These are phyloP conservation scores for Sebastes taczanowskii DNA, from an alignment of 2,797 vertebrate species.

Conservation along the genomic window DNA sequence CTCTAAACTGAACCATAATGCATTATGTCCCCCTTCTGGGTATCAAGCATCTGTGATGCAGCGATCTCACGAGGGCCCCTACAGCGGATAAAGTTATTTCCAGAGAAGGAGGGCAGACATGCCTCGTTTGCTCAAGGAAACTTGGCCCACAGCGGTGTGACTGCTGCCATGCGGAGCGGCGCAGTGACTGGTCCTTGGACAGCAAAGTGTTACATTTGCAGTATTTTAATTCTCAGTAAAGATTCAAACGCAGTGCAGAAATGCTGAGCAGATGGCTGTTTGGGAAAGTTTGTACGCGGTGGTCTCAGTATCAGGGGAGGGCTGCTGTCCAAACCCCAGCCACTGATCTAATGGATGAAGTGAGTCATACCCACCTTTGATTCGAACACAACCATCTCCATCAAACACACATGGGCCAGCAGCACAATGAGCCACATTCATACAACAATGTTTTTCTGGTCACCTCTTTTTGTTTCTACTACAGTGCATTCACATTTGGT, in stretches of 20 bases:
- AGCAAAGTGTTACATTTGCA: slow-evolving; percentile 80
- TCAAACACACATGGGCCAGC: slow-evolving; percentile 71
- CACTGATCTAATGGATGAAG: slow-evolving; percentile 82
- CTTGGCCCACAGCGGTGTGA: slow-evolving; percentile 65
- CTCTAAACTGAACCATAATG: slow-evolving; percentile 24
- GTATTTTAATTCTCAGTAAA: slow-evolving; percentile 72
- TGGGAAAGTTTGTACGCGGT: slow-evolving; percentile 72
- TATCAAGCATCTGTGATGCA: slow-evolving; percentile 52
- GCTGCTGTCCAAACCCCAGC: slow-evolving; percentile 79
- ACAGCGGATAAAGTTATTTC: slow-evolving; percentile 60
- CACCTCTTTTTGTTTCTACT: slow-evolving; percentile 53
- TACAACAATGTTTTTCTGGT: slow-evolving; percentile 60
- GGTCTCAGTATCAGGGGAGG: slow-evolving; percentile 75
- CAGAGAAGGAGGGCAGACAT: slow-evolving; percentile 66
- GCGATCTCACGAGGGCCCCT: slow-evolving; percentile 44
- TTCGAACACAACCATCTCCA: slow-evolving; percentile 71
- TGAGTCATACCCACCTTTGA: slow-evolving; percentile 83
- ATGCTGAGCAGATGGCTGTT: slow-evolving; percentile 80
- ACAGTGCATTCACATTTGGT: slow-evolving; percentile 60
- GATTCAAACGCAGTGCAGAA: slow-evolving; percentile 72
- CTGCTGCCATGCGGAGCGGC: slow-evolving; percentile 68
- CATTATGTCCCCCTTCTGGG: slow-evolving; percentile 30
- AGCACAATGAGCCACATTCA: slow-evolving; percentile 73
- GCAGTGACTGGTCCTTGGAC: slow-evolving; percentile 73
- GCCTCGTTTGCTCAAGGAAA: slow-evolving; percentile 70